phyloP scores from a whole-genome alignment of 2,797 vertebrate genomes.

The Apodemus agrarius region DNA sequence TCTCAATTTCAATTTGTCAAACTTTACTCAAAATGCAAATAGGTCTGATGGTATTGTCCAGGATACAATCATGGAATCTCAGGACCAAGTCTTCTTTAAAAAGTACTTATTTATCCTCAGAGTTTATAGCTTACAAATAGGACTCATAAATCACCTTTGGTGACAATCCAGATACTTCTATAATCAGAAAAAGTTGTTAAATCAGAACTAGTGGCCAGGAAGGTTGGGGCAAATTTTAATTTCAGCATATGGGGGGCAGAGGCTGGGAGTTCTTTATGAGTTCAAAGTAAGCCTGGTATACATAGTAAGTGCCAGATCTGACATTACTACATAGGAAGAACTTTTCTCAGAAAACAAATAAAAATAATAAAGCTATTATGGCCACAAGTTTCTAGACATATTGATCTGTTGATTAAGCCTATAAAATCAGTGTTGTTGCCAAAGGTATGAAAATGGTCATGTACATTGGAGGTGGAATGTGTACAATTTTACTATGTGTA shows the following conservation, averaged over 20 bases:
- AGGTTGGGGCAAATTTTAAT: background rate
- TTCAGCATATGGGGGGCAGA: background rate
- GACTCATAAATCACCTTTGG: background rate
- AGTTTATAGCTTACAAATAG: constrained; percentile 8
- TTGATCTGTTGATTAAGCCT: background rate
- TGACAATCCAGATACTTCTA: background rate
- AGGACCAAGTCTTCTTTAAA: background rate
- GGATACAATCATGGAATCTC: background rate
- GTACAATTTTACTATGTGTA: background rate
- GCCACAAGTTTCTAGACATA: background rate
- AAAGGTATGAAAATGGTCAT: background rate
- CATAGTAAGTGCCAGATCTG: background rate
- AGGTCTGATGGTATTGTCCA: background rate
- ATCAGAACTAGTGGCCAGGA: background rate
- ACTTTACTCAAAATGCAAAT: background rate
- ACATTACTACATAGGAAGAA: background rate
- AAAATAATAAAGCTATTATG: background rate
- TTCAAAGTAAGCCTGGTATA: background rate
- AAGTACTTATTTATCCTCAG: background rate
- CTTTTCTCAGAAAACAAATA: background rate
- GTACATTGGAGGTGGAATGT: background rate
- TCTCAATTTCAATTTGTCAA: constrained; percentile 17
- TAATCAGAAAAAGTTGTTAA: background rate
- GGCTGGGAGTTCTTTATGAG: background rate
- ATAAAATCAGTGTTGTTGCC: background rate